phyloP scores from a whole-genome alignment of 2,797 vertebrate genomes.

The Acanthis flammea region DNA sequence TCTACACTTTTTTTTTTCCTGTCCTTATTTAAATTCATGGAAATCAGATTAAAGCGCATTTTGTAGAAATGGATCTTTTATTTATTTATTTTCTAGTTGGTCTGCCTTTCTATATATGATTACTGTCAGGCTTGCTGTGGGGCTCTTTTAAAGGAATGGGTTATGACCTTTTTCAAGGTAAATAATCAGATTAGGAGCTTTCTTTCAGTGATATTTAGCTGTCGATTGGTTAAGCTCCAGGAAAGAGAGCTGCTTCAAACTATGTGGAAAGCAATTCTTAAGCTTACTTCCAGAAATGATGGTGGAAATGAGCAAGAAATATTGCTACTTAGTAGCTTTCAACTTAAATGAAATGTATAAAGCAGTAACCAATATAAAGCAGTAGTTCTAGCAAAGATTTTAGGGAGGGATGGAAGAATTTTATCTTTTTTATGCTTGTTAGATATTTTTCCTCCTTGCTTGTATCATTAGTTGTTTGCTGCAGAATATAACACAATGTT shows the following conservation, averaged over 20 bases:
- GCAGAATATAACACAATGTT: background rate
- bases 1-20: background rate
- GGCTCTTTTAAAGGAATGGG: slow-evolving; percentile 9
- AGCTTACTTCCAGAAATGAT: background rate
- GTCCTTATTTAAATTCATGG: background rate
- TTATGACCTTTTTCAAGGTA: slow-evolving; percentile 60
- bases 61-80: background rate
- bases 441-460: background rate
- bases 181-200: slow-evolving; percentile 58
- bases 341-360: background rate
- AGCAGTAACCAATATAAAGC: background rate
- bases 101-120: slow-evolving; percentile 44
- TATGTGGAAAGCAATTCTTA: background rate
- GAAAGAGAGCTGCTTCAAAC: background rate
- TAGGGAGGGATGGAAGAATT: background rate
- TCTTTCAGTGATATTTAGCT: slow-evolving; percentile 16
- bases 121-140: slow-evolving; percentile 29
- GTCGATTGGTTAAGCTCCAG: background rate
- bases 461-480: background rate
- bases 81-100: slow-evolving; percentile 44
- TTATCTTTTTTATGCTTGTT: background rate
- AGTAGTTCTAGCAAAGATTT: background rate
- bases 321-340: background rate
- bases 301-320: background rate
- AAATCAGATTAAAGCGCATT: slow-evolving; percentile 32